Conservation (phyloP, 2,888 invertebrate genomes). For the Antheraea assamensis region DNA sequence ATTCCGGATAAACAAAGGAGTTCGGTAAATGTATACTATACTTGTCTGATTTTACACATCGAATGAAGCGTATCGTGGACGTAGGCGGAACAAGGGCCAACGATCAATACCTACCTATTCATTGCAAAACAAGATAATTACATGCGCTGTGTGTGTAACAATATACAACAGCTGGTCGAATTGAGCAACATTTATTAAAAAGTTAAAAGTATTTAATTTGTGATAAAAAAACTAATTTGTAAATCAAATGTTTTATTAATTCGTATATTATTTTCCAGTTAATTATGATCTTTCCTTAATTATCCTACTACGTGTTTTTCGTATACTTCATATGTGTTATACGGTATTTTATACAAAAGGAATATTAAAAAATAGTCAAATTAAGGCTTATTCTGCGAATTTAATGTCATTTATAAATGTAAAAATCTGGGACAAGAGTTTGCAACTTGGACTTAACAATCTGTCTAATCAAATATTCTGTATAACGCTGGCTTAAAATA, state of each 20-base stretch:
- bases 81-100: slow-evolving; percentile 20
- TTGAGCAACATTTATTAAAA: not conserved
- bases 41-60: not conserved
- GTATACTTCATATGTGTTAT: too few relatives aligned
- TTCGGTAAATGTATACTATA: not conserved
- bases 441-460: not conserved
- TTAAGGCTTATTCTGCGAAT: too few relatives aligned
- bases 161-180: not conserved
- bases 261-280: too few relatives aligned
- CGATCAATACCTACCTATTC: slow-evolving; percentile 18
- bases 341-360: too few relatives aligned
- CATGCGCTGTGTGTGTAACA: not conserved
- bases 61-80: not conserved
- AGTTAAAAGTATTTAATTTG: not conserved
- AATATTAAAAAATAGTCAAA: too few relatives aligned
- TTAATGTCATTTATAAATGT: too few relatives aligned
- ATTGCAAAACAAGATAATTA: slow-evolving; percentile 14
- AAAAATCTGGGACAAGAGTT: not conserved
- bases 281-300: not conserved
- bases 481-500: slow-evolving; percentile 49
- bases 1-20: not conserved
- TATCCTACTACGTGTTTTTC: too few relatives aligned
- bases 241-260: too few relatives aligned
- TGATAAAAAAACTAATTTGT: too few relatives aligned
- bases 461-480: slow-evolving; percentile 38